Conservation (phyloP, 1,140 invertebrate species). For the Drosophila kohkoa region DNA sequence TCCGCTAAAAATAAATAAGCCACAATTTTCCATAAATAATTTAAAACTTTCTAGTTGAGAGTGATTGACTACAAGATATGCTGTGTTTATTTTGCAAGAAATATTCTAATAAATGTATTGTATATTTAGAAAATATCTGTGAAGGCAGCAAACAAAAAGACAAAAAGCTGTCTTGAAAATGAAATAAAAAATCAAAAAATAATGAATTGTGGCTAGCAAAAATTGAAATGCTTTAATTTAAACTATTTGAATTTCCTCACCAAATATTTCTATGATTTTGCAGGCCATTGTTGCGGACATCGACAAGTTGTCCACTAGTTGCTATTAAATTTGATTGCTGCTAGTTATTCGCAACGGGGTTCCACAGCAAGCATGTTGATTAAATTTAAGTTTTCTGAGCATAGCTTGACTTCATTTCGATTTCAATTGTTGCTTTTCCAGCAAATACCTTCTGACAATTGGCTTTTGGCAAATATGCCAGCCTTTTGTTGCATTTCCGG, state of each 20-base stretch:
- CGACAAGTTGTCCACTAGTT: constrained; percentile 3
- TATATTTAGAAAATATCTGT: too few species aligned
- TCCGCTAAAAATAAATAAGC: background rate
- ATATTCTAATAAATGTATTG: too few species aligned
- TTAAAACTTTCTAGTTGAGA: too few species aligned
- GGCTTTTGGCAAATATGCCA: constrained; percentile 35
- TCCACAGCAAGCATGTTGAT: constrained; percentile 17
- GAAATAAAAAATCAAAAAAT: too few species aligned
- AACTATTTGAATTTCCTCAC: too few species aligned
- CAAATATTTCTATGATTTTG: background rate
- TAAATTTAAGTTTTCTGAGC: constrained; percentile 32
- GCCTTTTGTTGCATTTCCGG: constrained; percentile 36
- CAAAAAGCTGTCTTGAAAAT: too few species aligned
- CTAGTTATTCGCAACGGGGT: constrained; percentile 25
- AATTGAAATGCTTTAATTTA: too few species aligned
- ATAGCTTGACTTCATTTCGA: constrained; percentile 12
- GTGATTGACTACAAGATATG: too few species aligned
- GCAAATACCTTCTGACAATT: constrained; percentile 37
- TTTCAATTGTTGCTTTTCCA: constrained; percentile 24
- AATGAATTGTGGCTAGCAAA: too few species aligned
- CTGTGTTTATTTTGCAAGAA: too few species aligned
- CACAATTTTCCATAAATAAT: too few species aligned
- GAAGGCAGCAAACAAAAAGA: too few species aligned
- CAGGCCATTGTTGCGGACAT: constrained; percentile 2
- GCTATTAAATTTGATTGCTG: constrained; percentile 17